Evolutionary conservation across 2,113 vertebrate species (phyloP), one percentile per base, ranked within the genome.

Genomic region (Oceanodroma tethys): DNA sequence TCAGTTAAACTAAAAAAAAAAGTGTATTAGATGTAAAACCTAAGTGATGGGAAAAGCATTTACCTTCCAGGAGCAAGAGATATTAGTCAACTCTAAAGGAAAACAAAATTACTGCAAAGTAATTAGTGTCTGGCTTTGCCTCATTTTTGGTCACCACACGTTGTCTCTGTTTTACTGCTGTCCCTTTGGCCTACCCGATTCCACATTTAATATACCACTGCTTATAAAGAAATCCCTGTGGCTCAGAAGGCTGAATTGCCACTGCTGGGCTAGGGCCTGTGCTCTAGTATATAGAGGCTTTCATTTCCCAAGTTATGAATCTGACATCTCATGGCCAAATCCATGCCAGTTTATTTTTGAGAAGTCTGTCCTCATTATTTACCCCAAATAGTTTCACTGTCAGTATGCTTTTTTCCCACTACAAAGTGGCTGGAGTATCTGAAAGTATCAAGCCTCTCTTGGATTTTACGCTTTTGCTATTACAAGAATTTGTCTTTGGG

Each of bases 401-500:
- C 91, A 86, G 91, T 68, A 36, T 65, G 84, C 9, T 18, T 56
- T 93, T 93, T 92, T 84, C 63, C 50, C 36, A 32, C 90, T 91
- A 10, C 52, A 94, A 93, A 93, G 78, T 55, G 38, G 50, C 86
- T 85, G 66, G 81, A 91, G 62, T 58, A 92, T 94, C 89, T 80
- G 78, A 75, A 89, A 95, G 83, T 47, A 97, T 95, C 89, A 95
- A 94, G 66, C 62, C 94, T 88, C 56, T 80, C 94, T 95, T 95
- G 86, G 68, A 71, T 97, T 97, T 97, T 94, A 94, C 78, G 94
- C 86, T 96, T 95, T 94, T 91, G 89, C 96, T 94, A 91, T 96
- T 97, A 97, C 91, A 95, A 91, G 95, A 96, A 96, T 96, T 91
- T 85, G 86, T 96, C 97, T 97, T 97, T 92, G 45, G 97, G 97